These are phyloP conservation scores for Cinara cedri DNA, from an alignment of 2,888 invertebrate genomes.

Conservation along the genomic window DNA sequence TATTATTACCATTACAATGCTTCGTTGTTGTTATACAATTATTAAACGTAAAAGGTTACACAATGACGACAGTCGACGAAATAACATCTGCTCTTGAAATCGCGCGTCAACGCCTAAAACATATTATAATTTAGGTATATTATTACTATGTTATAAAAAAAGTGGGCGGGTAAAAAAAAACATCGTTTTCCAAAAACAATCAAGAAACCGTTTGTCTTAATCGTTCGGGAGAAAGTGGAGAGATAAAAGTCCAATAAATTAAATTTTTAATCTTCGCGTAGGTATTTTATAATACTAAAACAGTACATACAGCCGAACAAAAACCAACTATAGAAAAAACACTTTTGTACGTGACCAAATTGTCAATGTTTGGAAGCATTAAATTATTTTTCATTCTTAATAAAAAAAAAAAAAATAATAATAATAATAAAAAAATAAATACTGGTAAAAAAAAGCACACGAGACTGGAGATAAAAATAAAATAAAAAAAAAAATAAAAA, in stretches of 20 bases:
- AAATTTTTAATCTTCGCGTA: conserved; percentile 7
- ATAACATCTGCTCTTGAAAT: no score
- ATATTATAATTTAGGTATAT: no score
- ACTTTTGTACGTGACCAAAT: conserved; percentile 51
- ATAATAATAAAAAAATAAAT: conserved; percentile 30
- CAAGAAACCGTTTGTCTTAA: not conserved
- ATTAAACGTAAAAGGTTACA: no score
- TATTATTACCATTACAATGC: no score
- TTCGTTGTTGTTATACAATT: no score
- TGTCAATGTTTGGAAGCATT: conserved; percentile 33
- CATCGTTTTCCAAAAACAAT: not conserved
- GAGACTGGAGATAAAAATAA: conserved; percentile 4
- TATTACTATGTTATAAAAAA: no score
- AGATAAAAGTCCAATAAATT: conserved; percentile 9
- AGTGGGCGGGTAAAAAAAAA: no score
- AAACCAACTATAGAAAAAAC: conserved; percentile 4
- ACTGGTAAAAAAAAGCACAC: conserved; percentile 18
- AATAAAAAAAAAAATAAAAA: conserved; percentile 29
- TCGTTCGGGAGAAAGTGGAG: not conserved
- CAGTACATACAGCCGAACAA: not conserved
- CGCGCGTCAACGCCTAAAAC: no score
- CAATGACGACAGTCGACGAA: no score
- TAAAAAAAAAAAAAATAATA: not conserved
- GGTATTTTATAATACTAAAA: not conserved
- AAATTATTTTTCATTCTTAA: conserved; percentile 45